These are phyloP conservation scores for Heteronetta atricapilla DNA, from an alignment of 2,113 vertebrate species.

Conservation along the genomic window DNA sequence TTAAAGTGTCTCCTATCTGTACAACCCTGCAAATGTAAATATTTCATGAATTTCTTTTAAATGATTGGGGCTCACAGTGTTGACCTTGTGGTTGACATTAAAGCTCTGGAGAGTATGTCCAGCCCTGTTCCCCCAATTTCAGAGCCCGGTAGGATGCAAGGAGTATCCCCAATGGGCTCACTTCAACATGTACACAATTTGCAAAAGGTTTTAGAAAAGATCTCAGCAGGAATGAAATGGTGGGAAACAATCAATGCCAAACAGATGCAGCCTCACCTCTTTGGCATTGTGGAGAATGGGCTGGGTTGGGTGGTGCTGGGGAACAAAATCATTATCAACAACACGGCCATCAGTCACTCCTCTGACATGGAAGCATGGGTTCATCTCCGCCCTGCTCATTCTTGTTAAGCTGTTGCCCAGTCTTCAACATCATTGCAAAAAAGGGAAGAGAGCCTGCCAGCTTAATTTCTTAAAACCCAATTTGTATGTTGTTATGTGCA, in stretches of 20 bases:
- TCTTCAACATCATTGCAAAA: not conserved
- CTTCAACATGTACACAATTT: fast-evolving
- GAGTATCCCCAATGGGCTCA: fast-evolving
- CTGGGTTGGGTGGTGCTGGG: not conserved
- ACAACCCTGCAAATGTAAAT: conserved; percentile 38
- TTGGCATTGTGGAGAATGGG: not conserved
- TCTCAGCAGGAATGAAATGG: not conserved
- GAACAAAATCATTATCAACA: not conserved
- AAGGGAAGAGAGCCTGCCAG: not conserved
- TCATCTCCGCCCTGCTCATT: not conserved
- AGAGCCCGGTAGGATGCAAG: not conserved
- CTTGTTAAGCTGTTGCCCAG: not conserved
- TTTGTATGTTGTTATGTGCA: not conserved
- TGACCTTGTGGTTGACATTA: not conserved
- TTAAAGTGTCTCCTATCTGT: conserved; percentile 72
- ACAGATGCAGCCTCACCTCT: not conserved
- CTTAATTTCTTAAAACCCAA: not conserved
- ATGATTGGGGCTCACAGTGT: not conserved
- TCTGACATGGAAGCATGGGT: not conserved
- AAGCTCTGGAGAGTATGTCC: not conserved
- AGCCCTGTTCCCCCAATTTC: not conserved
- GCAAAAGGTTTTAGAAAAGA: not conserved
- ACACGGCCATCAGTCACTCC: not conserved
- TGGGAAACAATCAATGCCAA: not conserved
- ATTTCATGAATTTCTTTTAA: conserved; percentile 5